A percentile compares a stretch with the other conserved stretches of the same genome.
Evolutionary conservation across 1,140 invertebrate genomes (phyloP).

Genomic region (Drosophila ambigua): DNA sequence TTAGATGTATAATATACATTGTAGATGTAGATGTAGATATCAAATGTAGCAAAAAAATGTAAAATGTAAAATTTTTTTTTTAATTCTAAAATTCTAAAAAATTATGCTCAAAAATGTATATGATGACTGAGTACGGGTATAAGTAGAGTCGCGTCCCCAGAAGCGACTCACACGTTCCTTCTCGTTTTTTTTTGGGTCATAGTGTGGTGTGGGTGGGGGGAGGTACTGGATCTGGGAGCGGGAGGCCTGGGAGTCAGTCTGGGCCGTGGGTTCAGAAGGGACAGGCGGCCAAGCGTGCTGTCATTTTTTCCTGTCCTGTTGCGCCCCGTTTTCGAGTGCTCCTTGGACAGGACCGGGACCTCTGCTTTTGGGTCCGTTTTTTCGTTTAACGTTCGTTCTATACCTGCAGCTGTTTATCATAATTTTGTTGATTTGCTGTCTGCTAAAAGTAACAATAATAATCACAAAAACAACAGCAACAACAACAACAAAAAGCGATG

Average conservation of each 20-base stretch:
- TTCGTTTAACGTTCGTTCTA: conserved; percentile 59
- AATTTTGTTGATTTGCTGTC: conserved; percentile 82
- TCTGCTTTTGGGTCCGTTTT: conserved; percentile 55
- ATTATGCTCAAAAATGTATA: too few species aligned
- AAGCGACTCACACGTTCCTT: too few species aligned
- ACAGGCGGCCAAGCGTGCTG: conserved; percentile 56
- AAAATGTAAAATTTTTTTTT: too few species aligned
- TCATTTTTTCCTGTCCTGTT: conserved; percentile 48
- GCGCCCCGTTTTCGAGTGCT: conserved; percentile 14
- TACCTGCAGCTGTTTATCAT: conserved; percentile 82
- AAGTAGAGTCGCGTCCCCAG: too few species aligned
- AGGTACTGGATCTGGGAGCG: not conserved
- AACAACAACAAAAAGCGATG: conserved; percentile 26
- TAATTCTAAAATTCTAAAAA: too few species aligned
- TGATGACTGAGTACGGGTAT: too few species aligned
- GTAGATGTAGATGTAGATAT: too few species aligned
- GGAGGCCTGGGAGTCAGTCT: not conserved
- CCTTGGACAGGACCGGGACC: conserved; percentile 22
- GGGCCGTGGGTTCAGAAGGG: conserved; percentile 48
- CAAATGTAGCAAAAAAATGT: too few species aligned
- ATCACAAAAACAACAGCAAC: conserved; percentile 63
- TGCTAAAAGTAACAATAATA: conserved; percentile 67
- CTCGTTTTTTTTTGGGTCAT: conserved; percentile 2
- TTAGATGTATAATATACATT: too few species aligned
- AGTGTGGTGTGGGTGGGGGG: too few species aligned